Base-by-base conservation (phyloP, 2,888 invertebrate species). In the Ferdinandea cuprea region DNA sequence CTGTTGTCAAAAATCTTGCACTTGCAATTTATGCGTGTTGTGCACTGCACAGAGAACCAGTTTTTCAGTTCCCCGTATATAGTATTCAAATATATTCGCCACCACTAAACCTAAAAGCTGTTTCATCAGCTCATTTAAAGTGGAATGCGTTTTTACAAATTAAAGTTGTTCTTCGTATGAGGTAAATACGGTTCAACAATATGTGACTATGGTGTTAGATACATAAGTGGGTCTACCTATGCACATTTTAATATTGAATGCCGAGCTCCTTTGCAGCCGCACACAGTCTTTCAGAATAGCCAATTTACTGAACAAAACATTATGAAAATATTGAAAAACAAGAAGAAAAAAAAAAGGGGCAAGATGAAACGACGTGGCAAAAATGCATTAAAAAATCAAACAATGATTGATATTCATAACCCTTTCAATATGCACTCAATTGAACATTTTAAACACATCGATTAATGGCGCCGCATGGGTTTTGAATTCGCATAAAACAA, bases 331-430 rank as follows among this genome's bases (percentile, higher is more conserved):
- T 9, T 46, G 28, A 30, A 56, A 35, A 65, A 28, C n/a, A n/a
- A n/a, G n/a, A n/a, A 21, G 50, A 25, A 21, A 37, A 8, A 37
- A 21, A 35, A 37, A 54, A 48, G 69, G 40, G 50, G 58, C 56
- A 59, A 77, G 48, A 72, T 50, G 83, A 44, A 63, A 48, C 61
- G 83, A 73, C 72, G 83, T 73, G 66, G 72, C 83, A 77, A 58
- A 73, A 76, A 83, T 78, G 78, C 78, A 83, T 83, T 83, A 83
- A 83, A 83, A 72, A 83, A 72, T 83, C 83, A 78, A 83, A 83
- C 78, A 83, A 78, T 83, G 83, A 83, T 83, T 83, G 83, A 83
- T 83, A 83, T 83, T 83, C 83, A 83, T 83, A 83, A 83, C 83
- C 83, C 78, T 83, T 83, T 78, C 78, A 73, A 73, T 78, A 83